phyloP scores from a whole-genome alignment of 2,888 invertebrate genomes.

The Polydesmus complanatus region DNA sequence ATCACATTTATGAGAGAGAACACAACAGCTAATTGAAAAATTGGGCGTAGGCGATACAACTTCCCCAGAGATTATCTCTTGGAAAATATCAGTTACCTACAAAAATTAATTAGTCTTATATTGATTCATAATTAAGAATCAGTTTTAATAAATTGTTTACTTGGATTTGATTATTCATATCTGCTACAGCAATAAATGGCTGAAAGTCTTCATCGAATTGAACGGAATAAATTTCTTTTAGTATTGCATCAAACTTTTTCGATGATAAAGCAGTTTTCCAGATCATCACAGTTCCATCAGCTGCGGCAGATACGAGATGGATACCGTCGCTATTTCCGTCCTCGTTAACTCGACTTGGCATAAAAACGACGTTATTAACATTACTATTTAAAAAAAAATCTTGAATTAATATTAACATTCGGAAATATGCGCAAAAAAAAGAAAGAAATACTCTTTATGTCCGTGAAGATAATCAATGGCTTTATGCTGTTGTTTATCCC shows the following conservation, averaged over 20 bases:
- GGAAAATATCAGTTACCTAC: neutral
- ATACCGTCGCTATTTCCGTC: neutral
- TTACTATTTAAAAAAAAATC: slow-evolving; percentile 6
- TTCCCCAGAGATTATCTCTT: neutral
- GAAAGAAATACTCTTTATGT: slow-evolving; percentile 15
- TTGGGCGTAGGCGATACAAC: neutral
- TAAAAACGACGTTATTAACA: slow-evolving; percentile 6
- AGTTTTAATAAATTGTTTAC: slow-evolving; percentile 3
- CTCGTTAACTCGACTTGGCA: slow-evolving; percentile 3
- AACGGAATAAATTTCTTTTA: slow-evolving; percentile 2
- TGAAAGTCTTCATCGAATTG: neutral
- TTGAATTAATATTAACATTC: slow-evolving; percentile 13
- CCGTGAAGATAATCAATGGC: slow-evolving; percentile 17
- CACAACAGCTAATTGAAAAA: slow-evolving; percentile 15
- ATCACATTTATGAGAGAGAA: slow-evolving; percentile 16
- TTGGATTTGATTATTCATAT: slow-evolving; percentile 11
- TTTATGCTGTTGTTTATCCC: slow-evolving; percentile 10
- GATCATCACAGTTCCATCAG: slow-evolving; percentile 12
- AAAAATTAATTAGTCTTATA: neutral
- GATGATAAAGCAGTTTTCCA: slow-evolving; percentile 1
- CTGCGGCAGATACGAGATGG: neutral
- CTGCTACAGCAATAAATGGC: neutral
- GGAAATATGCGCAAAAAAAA: neutral
- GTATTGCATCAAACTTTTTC: neutral
- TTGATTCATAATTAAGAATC: neutral